Percentiles rank a stretch among this genome's conserved stretches.
These are phyloP conservation scores for Cheilosia variabilis DNA, from an alignment of 2,888 invertebrate species.

Conservation along the genomic window DNA sequence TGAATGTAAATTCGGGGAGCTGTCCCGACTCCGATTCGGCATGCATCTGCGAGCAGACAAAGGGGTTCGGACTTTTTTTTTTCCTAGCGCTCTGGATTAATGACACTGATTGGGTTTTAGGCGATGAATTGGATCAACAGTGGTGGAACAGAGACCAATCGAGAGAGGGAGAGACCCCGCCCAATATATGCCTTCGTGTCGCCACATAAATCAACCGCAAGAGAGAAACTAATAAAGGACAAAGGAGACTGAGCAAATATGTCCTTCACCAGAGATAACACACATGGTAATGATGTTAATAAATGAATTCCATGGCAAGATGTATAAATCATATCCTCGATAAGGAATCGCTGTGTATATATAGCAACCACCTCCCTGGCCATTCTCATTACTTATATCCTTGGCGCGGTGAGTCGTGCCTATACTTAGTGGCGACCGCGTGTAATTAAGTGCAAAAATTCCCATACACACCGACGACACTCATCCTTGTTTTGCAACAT, in stretches of 20 bases:
- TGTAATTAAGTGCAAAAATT: constrained; percentile 71
- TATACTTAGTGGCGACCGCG: constrained; percentile 25
- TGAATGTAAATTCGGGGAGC: constrained; percentile 60
- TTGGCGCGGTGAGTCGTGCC: constrained; percentile 2
- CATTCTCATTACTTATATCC: not conserved
- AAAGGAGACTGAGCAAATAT: constrained; percentile 41
- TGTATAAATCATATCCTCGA: constrained; percentile 71
- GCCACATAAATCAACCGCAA: constrained; percentile 61
- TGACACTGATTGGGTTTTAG: constrained; percentile 56
- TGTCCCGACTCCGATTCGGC: constrained; percentile 50
- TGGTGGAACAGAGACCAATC: constrained; percentile 1
- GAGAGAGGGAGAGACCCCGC: not conserved
- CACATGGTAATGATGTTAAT: constrained; percentile 73
- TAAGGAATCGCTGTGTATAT: constrained; percentile 38
- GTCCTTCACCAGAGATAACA: constrained; percentile 25
- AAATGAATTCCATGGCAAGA: constrained; percentile 70
- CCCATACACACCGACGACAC: constrained; percentile 28
- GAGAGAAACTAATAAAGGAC: constrained; percentile 11
- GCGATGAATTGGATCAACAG: constrained; percentile 52
- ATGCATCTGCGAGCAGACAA: constrained; percentile 56
- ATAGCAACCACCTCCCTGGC: not conserved
- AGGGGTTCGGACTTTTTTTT: constrained; percentile 8
- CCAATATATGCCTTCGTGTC: constrained; percentile 22
- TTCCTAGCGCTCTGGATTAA: constrained; percentile 30
- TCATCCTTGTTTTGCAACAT: constrained; percentile 68